These are phyloP conservation scores for Caranx ignobilis DNA, from an alignment of 2,113 vertebrate species.

Conservation along the genomic window DNA sequence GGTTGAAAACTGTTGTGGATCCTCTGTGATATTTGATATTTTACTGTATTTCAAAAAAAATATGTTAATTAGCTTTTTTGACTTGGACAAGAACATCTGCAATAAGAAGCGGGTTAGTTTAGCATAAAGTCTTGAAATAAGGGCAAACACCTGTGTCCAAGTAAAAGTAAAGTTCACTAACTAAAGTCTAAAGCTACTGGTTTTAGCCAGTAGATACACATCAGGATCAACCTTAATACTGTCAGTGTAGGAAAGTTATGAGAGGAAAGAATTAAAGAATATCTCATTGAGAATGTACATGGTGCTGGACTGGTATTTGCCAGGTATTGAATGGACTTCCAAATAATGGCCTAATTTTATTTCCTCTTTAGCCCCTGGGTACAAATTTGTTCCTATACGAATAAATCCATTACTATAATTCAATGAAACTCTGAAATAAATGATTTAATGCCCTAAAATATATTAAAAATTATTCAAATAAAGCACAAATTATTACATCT, in stretches of 20 bases:
- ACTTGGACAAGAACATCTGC: neutral
- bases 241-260: neutral
- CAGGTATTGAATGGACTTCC: neutral
- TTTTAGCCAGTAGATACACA: too few relatives aligned
- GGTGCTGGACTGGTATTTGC: neutral
- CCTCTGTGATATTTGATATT: neutral
- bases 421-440: slow-evolving; percentile 14
- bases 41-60: too few relatives aligned
- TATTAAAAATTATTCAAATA: slow-evolving; percentile 7
- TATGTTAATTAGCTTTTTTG: neutral
- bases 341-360: neutral
- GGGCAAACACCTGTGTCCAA: neutral
- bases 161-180: neutral
- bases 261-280: neutral
- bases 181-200: neutral
- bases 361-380: neutral
- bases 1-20: too few relatives aligned
- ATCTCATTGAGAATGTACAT: neutral
- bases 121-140: neutral
- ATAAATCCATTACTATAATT: slow-evolving; percentile 10
- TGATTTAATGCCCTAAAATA: neutral
- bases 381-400: neutral
- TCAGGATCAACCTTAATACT: neutral
- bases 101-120: neutral
- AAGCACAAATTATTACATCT: slow-evolving; percentile 7